phyloP scores from a whole-genome alignment of 1,140 invertebrate species.

The Proales similis region DNA sequence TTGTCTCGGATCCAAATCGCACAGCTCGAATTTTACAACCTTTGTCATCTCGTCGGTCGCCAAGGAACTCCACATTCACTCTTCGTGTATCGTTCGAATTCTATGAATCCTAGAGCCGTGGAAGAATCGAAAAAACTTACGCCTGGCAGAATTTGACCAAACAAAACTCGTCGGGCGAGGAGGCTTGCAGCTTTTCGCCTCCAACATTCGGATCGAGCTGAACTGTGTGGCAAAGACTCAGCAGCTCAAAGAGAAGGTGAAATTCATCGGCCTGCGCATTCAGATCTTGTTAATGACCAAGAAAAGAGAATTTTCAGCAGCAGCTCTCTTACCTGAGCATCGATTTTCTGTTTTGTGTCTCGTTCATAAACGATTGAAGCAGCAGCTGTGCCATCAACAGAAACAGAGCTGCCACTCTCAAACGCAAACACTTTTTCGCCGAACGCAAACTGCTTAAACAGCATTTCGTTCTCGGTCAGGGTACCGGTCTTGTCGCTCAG shows the following conservation, averaged over 20 bases:
- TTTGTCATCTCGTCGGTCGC: slow-evolving; percentile 8
- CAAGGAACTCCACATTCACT: slow-evolving; percentile 6
- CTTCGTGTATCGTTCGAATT: neutral
- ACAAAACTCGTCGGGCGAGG: slow-evolving; percentile 86
- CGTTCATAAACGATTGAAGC: neutral
- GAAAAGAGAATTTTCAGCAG: slow-evolving; percentile 39
- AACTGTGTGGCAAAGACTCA: slow-evolving; percentile 24
- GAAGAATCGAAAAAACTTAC: slow-evolving; percentile 2
- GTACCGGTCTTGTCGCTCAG: slow-evolving; percentile 76
- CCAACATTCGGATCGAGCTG: slow-evolving; percentile 25
- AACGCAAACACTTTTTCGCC: slow-evolving; percentile 48
- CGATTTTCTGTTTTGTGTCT: neutral
- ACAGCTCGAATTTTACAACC: neutral
- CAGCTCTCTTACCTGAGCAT: slow-evolving; percentile 15
- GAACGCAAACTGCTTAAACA: slow-evolving; percentile 62
- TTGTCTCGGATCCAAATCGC: slow-evolving; percentile 68
- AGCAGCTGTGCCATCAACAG: neutral
- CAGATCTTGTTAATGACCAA: neutral
- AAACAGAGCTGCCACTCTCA: neutral
- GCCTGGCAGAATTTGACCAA: slow-evolving; percentile 32
- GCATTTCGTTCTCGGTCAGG: slow-evolving; percentile 65
- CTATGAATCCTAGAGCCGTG: neutral
- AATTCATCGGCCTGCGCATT: neutral
- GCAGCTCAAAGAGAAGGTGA: slow-evolving; percentile 1
- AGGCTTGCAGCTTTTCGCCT: slow-evolving; percentile 61